Evolutionary conservation across 2,113 vertebrate genomes (phyloP), one percentile per base, ranked within the genome.

Genomic region (Chloropsis cyanopogon): DNA sequence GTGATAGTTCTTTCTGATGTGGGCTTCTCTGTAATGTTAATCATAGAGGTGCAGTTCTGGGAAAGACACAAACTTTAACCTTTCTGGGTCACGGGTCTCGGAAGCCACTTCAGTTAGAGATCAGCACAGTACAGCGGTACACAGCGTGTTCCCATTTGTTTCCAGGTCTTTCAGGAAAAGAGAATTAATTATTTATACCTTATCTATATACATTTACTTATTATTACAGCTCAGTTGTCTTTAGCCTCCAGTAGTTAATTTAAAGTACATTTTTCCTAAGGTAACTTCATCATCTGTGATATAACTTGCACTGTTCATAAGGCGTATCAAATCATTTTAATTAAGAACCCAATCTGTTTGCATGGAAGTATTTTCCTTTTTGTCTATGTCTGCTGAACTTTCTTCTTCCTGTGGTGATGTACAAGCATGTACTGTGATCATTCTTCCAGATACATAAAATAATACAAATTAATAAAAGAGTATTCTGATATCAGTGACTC

Each of bases 51-150:
- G 81, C 94, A 93, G 94, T 90, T 82, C 89, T 97, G 97, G 96
- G 95, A 97, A 96, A 95, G 93, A 90, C 94, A 95, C 79, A 76
- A 96, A 97, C 96, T 97, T 95, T 95, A 96, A 97, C 95, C 96
- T 96, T 93, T 96, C 90, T 91, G 93, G 92, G 95, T 97, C 94
- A 92, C 1, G 35, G 94, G 86, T 81, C 90, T 95, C 50, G 31
- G 69, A 82, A 95, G 90, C 85, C 88, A 82, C 91, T 96, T 86
- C 23, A 95, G 82, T 61, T 37, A 61, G 47, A 91, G 86, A 83
- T 83, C 81, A 76, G 93, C 86, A 21, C n/a, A 63, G 88, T 44
- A 92, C 90, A 54, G 35, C 4, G 3, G 72, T 81, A 53, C 72
- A 57, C 85, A 66, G 57, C 57, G 3, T 92, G 47, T 65, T 85